A percentile compares a stretch with the other conserved stretches of the same genome.
These are phyloP conservation scores for Zoanthus gigantus DNA, from an alignment of 92 coral and sea anemone genomes.

Conservation along the genomic window DNA sequence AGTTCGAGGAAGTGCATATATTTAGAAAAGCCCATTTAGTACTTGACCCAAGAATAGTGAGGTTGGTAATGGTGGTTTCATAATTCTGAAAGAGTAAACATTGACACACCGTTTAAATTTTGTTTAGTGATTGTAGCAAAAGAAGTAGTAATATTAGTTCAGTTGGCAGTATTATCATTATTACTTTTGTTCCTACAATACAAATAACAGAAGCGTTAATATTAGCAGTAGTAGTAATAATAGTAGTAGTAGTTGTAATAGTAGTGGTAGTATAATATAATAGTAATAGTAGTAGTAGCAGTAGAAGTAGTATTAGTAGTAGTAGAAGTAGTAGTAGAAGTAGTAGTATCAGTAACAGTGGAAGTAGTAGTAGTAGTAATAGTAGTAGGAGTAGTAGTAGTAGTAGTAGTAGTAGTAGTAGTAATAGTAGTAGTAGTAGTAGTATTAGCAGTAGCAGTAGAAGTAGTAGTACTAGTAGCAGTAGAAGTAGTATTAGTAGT, in stretches of 20 bases:
- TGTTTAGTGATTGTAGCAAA: too few species aligned
- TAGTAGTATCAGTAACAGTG: not conserved
- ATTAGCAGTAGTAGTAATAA: not conserved
- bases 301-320: too few species aligned
- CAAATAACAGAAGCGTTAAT: not conserved
- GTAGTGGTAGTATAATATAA: not conserved
- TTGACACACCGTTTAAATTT: too few species aligned
- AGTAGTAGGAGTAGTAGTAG: too few species aligned
- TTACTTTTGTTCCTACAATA: not conserved
- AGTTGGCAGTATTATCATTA: not conserved
- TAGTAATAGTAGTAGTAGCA: too few species aligned
- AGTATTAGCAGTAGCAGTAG: not conserved
- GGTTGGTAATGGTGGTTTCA: slow-evolving; percentile 26
- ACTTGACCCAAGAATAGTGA: slow-evolving; percentile 62
- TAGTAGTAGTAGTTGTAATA: not conserved
- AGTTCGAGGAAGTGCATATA: slow-evolving; percentile 77
- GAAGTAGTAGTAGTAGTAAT: not conserved
- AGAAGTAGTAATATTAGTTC: too few species aligned
- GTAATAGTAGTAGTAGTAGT: too few species aligned
- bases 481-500: not conserved
- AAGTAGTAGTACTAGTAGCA: not conserved
- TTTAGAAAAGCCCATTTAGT: slow-evolving; percentile 69
- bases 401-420: too few species aligned
- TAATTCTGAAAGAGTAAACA: too few species aligned
- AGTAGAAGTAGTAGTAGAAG: not conserved